A percentile compares a stretch with the other conserved stretches of the same genome.
phyloP scores from a whole-genome alignment of 2,113 vertebrate genomes.

The Cariama cristata region DNA sequence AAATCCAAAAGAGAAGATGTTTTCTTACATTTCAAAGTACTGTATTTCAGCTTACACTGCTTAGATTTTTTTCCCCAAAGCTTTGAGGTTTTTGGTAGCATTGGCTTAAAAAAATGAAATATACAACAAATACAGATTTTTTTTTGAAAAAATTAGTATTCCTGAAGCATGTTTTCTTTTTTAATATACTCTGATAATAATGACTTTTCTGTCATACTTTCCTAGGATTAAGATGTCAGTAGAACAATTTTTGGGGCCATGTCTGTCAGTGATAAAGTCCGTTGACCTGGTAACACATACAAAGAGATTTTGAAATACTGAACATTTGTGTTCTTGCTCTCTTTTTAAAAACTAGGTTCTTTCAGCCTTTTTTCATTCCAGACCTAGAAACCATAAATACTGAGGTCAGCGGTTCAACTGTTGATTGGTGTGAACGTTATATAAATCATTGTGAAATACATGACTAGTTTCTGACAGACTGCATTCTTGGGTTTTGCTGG shows the following conservation, averaged over 20 bases:
- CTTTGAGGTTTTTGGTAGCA: background rate
- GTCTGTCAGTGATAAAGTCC: background rate
- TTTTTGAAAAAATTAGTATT: background rate
- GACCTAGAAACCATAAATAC: background rate
- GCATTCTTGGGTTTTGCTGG: background rate
- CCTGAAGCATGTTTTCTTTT: background rate
- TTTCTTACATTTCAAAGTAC: constrained; percentile 2
- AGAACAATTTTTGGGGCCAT: background rate
- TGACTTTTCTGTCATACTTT: background rate
- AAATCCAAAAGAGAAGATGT: constrained; percentile 14
- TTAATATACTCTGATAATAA: background rate
- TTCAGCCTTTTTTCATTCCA: background rate
- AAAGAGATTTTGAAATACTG: background rate
- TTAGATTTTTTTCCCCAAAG: background rate
- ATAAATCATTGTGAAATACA: background rate
- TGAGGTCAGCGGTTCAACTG: background rate
- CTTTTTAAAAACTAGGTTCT: background rate
- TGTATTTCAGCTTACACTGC: background rate
- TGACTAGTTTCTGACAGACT: background rate
- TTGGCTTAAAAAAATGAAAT: background rate
- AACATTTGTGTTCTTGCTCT: background rate
- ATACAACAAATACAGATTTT: background rate
- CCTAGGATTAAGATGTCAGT: background rate
- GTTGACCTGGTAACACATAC: background rate
- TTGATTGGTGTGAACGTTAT: background rate